phyloP scores from a whole-genome alignment of 2,797 vertebrate species.

The Paedocypris micromegethes region DNA sequence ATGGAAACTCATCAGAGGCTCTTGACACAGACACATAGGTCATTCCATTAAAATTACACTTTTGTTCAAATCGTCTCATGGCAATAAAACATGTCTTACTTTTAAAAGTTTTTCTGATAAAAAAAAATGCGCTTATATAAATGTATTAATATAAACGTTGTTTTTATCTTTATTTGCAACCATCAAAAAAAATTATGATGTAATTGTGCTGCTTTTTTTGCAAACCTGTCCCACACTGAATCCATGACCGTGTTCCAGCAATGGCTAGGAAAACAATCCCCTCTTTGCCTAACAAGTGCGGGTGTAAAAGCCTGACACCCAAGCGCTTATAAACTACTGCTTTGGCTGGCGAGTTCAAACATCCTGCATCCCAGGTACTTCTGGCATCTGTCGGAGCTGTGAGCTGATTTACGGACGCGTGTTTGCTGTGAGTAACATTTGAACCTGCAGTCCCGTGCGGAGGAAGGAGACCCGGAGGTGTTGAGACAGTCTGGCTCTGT shows the following conservation, averaged over 20 bases:
- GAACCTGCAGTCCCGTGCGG: constrained; percentile 56
- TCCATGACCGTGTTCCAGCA: too few relatives aligned
- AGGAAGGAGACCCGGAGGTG: constrained; percentile 51
- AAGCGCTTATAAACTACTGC: neutral
- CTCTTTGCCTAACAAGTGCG: too few relatives aligned
- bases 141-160: too few relatives aligned
- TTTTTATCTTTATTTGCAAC: too few relatives aligned
- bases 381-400: constrained; percentile 33
- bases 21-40: neutral
- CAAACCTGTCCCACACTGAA: too few relatives aligned
- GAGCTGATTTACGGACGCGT: constrained; percentile 54
- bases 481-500: constrained; percentile 57
- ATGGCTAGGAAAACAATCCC: too few relatives aligned
- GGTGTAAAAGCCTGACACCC: neutral
- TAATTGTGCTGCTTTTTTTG: too few relatives aligned
- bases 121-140: too few relatives aligned
- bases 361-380: constrained; percentile 29
- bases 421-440: constrained; percentile 59
- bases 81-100: too few relatives aligned
- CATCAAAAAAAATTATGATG: too few relatives aligned
- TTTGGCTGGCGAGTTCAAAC: constrained; percentile 23
- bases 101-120: too few relatives aligned
- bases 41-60: neutral
- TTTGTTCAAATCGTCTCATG: neutral
- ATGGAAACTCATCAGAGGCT: constrained; percentile 29